phyloP scores from a whole-genome alignment of 2,888 invertebrate genomes.

The Hololepta plana region DNA sequence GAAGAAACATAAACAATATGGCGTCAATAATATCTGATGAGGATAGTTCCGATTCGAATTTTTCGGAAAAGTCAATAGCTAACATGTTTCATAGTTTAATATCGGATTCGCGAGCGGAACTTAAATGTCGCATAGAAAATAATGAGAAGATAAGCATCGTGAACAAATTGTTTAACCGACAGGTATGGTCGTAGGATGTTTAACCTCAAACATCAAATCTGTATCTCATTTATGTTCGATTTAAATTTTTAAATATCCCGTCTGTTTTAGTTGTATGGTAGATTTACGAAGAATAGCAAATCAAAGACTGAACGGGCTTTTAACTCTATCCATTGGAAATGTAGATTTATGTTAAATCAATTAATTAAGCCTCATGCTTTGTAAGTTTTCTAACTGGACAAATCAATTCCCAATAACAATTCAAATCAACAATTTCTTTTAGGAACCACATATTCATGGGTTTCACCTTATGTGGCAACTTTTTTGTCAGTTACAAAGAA shows the following conservation, averaged over 20 bases:
- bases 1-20: too few relatives aligned
- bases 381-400: slow-evolving; percentile 8
- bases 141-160: slow-evolving; percentile 12
- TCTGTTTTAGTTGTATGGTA: slow-evolving; percentile 22
- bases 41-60: slow-evolving; percentile 10
- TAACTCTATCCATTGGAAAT: slow-evolving; percentile 22
- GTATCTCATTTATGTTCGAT: slow-evolving; percentile 9
- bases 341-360: slow-evolving; percentile 18
- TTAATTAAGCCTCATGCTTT: slow-evolving; percentile 12
- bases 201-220: slow-evolving; percentile 15
- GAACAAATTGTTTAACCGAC: slow-evolving; percentile 14
- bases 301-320: slow-evolving; percentile 26
- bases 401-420: slow-evolving; percentile 3
- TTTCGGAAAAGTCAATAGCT: slow-evolving; percentile 7
- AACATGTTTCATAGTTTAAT: slow-evolving; percentile 8
- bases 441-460: slow-evolving; percentile 91
- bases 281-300: slow-evolving; percentile 22
- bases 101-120: slow-evolving; percentile 5
- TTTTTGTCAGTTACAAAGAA: slow-evolving; percentile 65
- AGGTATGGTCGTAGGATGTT: slow-evolving; percentile 12
- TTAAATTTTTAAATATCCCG: slow-evolving; percentile 10
- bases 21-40: too few relatives aligned
- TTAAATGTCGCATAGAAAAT: slow-evolving; percentile 4
- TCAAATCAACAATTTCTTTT: slow-evolving; percentile 13
- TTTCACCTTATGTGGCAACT: slow-evolving; percentile 86